These are phyloP conservation scores for Sceloporus undulatus DNA, from an alignment of 2,113 vertebrate species.

Conservation along the genomic window DNA sequence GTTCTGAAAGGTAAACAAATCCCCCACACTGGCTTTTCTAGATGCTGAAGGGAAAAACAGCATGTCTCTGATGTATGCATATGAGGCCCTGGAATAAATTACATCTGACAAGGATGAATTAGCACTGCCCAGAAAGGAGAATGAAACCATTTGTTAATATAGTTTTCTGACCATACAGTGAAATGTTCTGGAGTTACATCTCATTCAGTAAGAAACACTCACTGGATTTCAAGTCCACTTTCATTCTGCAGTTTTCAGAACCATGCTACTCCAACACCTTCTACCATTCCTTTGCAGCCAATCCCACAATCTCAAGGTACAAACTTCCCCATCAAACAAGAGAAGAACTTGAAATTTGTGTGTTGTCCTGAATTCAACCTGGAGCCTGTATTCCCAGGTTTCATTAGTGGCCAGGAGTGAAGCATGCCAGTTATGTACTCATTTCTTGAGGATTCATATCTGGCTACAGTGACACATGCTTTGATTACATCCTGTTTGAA, in stretches of 20 bases:
- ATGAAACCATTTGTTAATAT: constrained; percentile 1
- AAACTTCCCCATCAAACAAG: background rate
- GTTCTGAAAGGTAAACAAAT: background rate
- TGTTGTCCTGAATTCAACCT: no score
- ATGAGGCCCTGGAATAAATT: constrained; percentile 6
- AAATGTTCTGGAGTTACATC: constrained; percentile 8
- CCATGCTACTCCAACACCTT: background rate
- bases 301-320: background rate
- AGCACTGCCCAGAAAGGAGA: background rate
- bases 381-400: no score
- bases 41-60: background rate
- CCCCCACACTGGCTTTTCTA: background rate
- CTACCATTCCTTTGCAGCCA: background rate
- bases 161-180: background rate
- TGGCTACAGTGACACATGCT: no score
- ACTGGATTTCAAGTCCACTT: background rate
- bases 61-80: constrained; percentile 13
- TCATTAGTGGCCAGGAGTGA: no score
- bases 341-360: background rate
- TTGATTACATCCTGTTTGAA: no score
- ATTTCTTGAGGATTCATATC: no score
- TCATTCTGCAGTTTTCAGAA: background rate
- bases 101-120: constrained; percentile 40
- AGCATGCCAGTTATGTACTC: no score
- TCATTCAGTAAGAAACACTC: background rate